Evolutionary conservation across 2,888 invertebrate genomes (phyloP), one percentile per base, ranked within the genome.

Genomic region (Drosophila tripunctata): DNA sequence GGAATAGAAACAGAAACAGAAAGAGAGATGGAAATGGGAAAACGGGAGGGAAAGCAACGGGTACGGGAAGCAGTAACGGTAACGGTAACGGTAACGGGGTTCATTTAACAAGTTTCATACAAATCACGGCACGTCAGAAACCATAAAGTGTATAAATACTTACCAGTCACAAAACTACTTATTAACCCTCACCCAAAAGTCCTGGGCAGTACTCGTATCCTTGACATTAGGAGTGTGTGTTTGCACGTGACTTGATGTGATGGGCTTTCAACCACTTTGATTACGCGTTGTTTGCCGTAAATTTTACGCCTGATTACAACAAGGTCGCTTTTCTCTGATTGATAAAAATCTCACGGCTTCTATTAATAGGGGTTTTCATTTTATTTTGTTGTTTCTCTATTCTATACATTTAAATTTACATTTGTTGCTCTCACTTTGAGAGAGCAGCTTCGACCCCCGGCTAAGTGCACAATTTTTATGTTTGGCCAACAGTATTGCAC

Each of bases 71-170:
- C 4, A 30, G 7, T 1, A 8, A 8, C 3, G 38, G 35, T 3
- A 30, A 3, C 24, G 43, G 50, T 36, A 36, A 33, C 19, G 35
- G 56, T 17, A 44, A 41, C 48, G 45, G 64, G 67, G 50, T 66
- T 58, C 51, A 47, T 50, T 67, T 77, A 77, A 76, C 77, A 77
- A 77, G 80, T 77, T 80, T 77, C 36, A 77, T 68, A 72, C 63
- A 72, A 83, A 88, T 83, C 88, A 88, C 88, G 78, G 82, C 74
- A 87, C 73, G 88, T 85, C 87, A 82, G 86, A 83, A 83, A 88
- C 87, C 88, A 88, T 83, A 83, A 83, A 83, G 88, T 88, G 87
- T 81, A 87, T 71, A 87, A 87, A 88, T 87, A 70, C 81, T 50
- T 50, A 24, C 47, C 17, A 31, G 31, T 14, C 57, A 81, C 58